Conservation (phyloP, 1,140 invertebrate species). For the Lucilia cuprina region DNA sequence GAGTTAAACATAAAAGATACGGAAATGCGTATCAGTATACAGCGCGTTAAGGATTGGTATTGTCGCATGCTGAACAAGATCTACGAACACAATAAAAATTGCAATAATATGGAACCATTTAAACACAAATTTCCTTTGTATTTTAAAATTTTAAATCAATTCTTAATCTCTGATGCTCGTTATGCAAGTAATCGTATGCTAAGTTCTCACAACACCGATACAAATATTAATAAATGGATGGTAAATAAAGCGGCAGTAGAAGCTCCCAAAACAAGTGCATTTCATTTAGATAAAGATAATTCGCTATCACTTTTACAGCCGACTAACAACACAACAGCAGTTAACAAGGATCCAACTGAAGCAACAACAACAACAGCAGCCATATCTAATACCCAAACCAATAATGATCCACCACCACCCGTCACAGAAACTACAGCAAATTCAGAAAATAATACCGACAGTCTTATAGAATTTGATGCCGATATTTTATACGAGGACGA, state of each 20-base stretch:
- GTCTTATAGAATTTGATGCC: not conserved
- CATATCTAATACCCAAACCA: no score
- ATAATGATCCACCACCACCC: not conserved
- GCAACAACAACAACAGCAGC: no score
- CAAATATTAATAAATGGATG: not conserved
- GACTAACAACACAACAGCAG: no score
- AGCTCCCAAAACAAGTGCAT: not conserved
- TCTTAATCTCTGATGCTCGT: not conserved
- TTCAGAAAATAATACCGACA: not conserved
- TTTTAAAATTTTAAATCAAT: not conserved
- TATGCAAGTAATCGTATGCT: not conserved
- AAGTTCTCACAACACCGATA: not conserved
- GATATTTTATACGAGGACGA: not conserved
- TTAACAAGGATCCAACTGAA: no score
- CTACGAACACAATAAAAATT: not conserved
- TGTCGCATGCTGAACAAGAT: not conserved
- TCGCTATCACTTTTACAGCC: not conserved
- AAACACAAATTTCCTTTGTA: not conserved
- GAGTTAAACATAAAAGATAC: not conserved
- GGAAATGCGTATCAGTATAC: constrained; percentile 1
- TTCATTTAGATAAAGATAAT: not conserved
- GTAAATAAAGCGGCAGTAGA: not conserved
- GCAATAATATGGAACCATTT: not conserved
- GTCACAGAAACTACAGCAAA: not conserved
- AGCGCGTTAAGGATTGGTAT: constrained; percentile 9